Conservation (phyloP, 2,888 invertebrate species). For the Sceliomorpha sp. region DNA sequence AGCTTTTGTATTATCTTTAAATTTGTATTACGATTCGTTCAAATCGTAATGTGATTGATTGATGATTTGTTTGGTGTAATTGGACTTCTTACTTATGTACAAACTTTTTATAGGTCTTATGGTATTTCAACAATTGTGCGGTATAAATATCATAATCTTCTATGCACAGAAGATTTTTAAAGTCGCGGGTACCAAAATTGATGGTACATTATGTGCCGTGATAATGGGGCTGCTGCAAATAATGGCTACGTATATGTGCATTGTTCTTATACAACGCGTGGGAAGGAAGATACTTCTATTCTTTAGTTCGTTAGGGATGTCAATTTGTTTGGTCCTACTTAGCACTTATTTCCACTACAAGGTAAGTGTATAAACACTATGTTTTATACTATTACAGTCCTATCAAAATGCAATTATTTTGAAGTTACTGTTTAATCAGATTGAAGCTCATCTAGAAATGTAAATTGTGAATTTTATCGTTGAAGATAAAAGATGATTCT, state of each 20-base stretch:
- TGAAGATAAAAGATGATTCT: no score
- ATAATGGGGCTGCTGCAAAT: conserved; percentile 84
- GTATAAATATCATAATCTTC: conserved; percentile 84
- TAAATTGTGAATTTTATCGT: no score
- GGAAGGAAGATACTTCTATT: conserved; percentile 85
- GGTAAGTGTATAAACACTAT: conserved; percentile 51
- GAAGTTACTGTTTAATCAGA: no score
- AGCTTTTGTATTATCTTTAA: no score
- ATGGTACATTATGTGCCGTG: conserved; percentile 81
- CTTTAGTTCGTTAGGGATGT: conserved; percentile 87
- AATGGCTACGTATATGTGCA: conserved; percentile 82
- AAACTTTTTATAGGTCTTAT: conserved; percentile 81
- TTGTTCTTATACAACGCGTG: conserved; percentile 83
- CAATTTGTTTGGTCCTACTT: conserved; percentile 83
- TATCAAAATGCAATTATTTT: no score
- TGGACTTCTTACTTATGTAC: no score
- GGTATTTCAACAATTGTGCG: conserved; percentile 85
- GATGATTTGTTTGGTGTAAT: no score
- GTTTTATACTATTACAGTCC: no score
- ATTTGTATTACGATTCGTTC: no score
- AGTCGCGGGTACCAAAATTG: conserved; percentile 79
- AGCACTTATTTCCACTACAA: conserved; percentile 80
- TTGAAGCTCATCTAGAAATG: no score
- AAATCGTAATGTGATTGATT: no score
- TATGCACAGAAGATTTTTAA: conserved; percentile 83